Evolutionary conservation across 2,888 invertebrate genomes (phyloP).

Genomic region (Mimas tiliae): DNA sequence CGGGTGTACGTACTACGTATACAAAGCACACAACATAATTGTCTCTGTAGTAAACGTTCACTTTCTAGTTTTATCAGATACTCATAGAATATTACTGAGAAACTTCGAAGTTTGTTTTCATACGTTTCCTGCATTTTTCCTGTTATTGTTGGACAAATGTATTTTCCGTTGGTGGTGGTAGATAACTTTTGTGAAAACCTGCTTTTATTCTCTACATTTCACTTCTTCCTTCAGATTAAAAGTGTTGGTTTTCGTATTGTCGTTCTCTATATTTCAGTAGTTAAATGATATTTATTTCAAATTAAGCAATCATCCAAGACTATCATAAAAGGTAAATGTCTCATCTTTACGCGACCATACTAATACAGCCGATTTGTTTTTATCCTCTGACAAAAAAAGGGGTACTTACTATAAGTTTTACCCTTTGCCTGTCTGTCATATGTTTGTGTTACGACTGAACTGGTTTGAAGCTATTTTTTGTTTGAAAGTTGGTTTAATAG

Average conservation of each 20-base stretch:
- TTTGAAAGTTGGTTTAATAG: too few species aligned
- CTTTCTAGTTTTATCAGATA: slow-evolving; percentile 6
- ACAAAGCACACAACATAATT: not conserved
- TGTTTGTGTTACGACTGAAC: too few species aligned
- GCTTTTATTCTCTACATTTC: not conserved
- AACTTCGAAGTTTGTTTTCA: slow-evolving; percentile 2
- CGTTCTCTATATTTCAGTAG: too few species aligned
- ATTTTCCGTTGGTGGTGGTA: not conserved
- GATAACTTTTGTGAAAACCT: not conserved
- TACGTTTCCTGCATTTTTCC: not conserved
- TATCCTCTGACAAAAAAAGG: too few species aligned
- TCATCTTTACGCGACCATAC: too few species aligned
- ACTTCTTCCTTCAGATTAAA: not conserved
- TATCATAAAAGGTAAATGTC: too few species aligned
- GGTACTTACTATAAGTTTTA: too few species aligned
- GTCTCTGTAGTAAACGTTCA: slow-evolving; percentile 3
- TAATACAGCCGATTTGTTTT: too few species aligned
- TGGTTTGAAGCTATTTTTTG: too few species aligned
- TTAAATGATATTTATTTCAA: too few species aligned
- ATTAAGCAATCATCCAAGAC: too few species aligned
- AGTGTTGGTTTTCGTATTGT: not conserved
- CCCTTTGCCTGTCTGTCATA: too few species aligned
- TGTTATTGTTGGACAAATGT: not conserved
- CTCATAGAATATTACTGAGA: slow-evolving; percentile 4
- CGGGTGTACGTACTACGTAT: not conserved